Base-by-base conservation (phyloP, 2,888 invertebrate species). In the Muscina levida region DNA sequence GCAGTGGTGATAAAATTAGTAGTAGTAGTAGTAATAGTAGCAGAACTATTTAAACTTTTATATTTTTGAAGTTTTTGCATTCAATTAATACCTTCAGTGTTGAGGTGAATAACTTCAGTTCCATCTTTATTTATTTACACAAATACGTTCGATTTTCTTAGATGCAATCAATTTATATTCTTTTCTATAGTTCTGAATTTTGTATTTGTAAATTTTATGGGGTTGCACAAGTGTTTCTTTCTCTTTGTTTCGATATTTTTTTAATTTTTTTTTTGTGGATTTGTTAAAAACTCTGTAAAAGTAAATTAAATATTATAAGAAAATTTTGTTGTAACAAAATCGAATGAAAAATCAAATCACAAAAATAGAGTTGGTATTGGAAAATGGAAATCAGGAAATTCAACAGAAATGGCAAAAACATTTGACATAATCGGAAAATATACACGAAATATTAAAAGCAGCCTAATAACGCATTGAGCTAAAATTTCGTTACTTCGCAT, bases 51-150 rank as follows among this genome's bases (percentile, higher is more conserved):
- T 31, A 31, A n/a, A n/a, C n/a, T n/a, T 51, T 51, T 51, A 11
- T 6, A 8, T 51, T 51, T 51, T 51, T 51, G 10, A 10, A 22
- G 10, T 51, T 44, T 62, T 19, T 62, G 1, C 10, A 65, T 24
- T 51, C 22, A 2, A 19, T 51, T 82, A 83, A 82, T 85, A 85
- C 85, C 85, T 85, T 85, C 83, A 82, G 83, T 84, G 85, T 74
- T 85, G 84, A 83, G 84, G 79, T 84, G 79, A 84, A 81, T 84
- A 83, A 83, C 85, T 83, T 80, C 82, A 81, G 83, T 84, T 84
- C 84, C 84, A 84, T 84, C 85, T 82, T 85, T 68, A 42, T 19
- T n/a, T 83, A 84, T 82, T 84, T 65, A 42, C 15, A 59, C n/a
- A 42, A 62, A 62, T 62, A 62, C 42, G 17, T 39, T 13, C 13